phyloP scores from a whole-genome alignment of 2,113 vertebrate genomes.

The Indicator indicator region DNA sequence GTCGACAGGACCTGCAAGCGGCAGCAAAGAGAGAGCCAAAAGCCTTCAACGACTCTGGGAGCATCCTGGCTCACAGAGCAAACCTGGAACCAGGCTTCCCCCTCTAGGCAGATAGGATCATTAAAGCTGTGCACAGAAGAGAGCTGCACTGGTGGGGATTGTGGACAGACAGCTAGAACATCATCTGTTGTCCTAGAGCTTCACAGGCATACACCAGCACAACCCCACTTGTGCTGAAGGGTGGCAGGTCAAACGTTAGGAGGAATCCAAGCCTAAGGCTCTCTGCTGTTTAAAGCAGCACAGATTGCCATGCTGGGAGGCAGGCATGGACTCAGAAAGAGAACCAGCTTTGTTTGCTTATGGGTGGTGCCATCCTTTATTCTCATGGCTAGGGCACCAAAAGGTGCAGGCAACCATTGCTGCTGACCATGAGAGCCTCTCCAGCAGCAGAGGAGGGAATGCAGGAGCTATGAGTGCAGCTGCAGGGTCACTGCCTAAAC shows the following conservation, averaged over 20 bases:
- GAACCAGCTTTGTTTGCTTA: not conserved
- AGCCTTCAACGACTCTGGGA: not conserved
- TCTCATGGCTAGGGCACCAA: not conserved
- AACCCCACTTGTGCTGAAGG: not conserved
- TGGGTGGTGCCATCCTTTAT: not conserved
- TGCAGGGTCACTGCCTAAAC: not conserved
- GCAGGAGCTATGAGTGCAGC: rapidly evolving
- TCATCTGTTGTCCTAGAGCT: not conserved
- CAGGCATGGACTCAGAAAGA: not conserved
- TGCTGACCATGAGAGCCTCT: not conserved
- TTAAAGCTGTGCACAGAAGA: not conserved
- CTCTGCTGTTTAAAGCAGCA: not conserved
- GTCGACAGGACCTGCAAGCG: not conserved
- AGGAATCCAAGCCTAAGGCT: not conserved
- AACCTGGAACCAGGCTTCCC: not conserved
- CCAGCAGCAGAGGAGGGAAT: not conserved
- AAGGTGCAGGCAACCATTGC: rapidly evolving
- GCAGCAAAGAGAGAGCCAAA: not conserved
- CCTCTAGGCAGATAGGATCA: not conserved
- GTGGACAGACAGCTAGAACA: not conserved
- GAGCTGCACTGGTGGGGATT: not conserved
- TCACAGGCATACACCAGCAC: not conserved
- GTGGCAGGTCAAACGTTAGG: not conserved
- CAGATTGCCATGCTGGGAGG: not conserved
- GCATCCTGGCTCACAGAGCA: not conserved